Evolutionary conservation across 2,888 invertebrate genomes (phyloP), one percentile per base, ranked within the genome.

Genomic region (Junonia oenone): DNA sequence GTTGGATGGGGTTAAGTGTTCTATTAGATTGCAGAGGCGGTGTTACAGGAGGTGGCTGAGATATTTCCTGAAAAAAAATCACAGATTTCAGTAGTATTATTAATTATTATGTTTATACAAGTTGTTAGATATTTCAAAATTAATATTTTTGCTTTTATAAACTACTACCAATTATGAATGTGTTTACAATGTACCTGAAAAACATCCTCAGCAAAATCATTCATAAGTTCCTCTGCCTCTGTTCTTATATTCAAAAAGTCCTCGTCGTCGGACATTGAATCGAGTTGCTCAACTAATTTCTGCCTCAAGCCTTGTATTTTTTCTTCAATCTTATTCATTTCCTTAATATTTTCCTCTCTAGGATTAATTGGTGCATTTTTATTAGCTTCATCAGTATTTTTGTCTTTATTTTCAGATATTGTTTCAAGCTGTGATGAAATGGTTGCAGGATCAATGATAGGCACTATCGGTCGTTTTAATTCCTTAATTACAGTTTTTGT

Each of bases 211-310:
- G 83, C 86, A 67, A 90, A 88, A 69, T 90, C 89, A 74, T 86
- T 89, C 82, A 90, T 88, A 19, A 91, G 68, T 55, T 91, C 91
- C 55, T 91, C 92, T 14, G 92, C 93, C 68, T 93, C 94, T 40
- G 92, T 92, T 63, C 92, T 91, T 27, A 94, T 90, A 75, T 92
- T 93, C 31, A 93, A 80, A 71, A 92, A 92, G 73, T 94, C 94
- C 63, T 93, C 93, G 72, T 92, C 93, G 61, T 93, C 92, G 4
- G 91, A 92, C 78, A 92, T 92, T 58, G 91, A 91, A 62, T 91
- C 90, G 38, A 92, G 73, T 55, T 89, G 88, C 50, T 87, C 85
- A 0, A 72, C 77, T 50, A 88, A 73, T 71, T 89, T 90, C 62
- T 85, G 83, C 64, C 83, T 88, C 51, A 88, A 68, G 0, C 84